phyloP scores from a whole-genome alignment of 2,797 vertebrate genomes.

The Taenioides sp. region DNA sequence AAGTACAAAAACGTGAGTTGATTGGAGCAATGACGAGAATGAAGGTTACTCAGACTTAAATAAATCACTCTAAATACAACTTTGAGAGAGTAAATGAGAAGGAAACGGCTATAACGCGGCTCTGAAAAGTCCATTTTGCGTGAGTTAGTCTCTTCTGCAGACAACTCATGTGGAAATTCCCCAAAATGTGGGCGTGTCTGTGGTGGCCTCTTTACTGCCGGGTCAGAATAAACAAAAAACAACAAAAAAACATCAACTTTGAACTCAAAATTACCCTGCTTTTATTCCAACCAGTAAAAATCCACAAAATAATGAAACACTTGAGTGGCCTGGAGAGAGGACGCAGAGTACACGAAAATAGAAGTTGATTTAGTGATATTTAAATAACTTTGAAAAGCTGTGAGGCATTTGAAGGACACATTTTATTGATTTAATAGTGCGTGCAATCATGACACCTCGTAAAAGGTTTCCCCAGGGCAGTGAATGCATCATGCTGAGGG shows the following conservation, averaged over 20 bases:
- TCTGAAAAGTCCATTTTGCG: no score
- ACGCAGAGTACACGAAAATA: conserved; percentile 52
- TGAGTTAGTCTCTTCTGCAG: no score
- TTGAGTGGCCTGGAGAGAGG: conserved; percentile 20
- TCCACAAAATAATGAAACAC: conserved; percentile 44
- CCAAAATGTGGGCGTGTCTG: not conserved
- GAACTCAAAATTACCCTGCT: conserved; percentile 14
- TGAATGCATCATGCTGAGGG: conserved; percentile 31
- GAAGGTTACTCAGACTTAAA: no score
- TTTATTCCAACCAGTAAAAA: conserved; percentile 53
- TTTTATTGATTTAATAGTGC: conserved; percentile 60
- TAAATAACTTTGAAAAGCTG: conserved; percentile 50
- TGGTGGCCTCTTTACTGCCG: not conserved
- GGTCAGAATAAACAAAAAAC: no score
- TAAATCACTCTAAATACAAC: no score
- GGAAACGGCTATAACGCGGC: no score
- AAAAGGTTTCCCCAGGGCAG: conserved; percentile 52
- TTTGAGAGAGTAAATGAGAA: no score
- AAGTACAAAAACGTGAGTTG: no score
- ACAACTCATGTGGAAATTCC: not conserved
- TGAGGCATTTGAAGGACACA: conserved; percentile 57
- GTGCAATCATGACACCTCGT: conserved; percentile 69
- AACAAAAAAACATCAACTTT: not conserved
- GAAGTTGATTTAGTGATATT: conserved; percentile 45
- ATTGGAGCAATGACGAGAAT: no score